Evolutionary conservation across 2,113 vertebrate genomes (phyloP).

Genomic region (Antigone vipio): DNA sequence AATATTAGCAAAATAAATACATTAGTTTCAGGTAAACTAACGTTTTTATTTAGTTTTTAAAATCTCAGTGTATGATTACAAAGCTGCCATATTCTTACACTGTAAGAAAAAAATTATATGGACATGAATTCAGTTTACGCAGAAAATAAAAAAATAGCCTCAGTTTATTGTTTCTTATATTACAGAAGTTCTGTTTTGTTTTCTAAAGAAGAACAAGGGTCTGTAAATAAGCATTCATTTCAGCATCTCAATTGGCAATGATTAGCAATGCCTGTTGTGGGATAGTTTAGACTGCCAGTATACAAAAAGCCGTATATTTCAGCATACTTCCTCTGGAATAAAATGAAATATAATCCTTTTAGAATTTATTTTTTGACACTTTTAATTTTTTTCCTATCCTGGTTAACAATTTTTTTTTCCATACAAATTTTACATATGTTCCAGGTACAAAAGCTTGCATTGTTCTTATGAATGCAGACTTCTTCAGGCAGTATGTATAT

Average conservation of each 20-base stretch:
- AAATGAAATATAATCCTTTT: neutral
- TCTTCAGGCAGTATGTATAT: neutral
- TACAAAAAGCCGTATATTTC: neutral
- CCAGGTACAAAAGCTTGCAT: neutral
- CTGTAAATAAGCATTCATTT: neutral
- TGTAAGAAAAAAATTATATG: neutral
- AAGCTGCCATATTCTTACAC: neutral
- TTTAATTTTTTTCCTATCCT: neutral
- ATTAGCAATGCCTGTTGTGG: neutral
- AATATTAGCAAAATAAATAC: neutral
- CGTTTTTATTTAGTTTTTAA: neutral
- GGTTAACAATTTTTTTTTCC: neutral
- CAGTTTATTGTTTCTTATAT: neutral
- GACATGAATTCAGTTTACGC: neutral
- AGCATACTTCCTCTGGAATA: neutral
- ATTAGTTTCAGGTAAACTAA: neutral
- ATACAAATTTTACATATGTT: neutral
- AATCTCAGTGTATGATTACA: neutral
- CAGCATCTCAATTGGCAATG: neutral
- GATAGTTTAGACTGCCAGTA: neutral
- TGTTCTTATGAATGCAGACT: neutral
- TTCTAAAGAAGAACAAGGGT: neutral
- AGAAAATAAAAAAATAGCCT: neutral
- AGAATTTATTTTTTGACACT: neutral
- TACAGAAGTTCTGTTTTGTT: neutral